Conservation (phyloP, 2,888 invertebrate genomes). For the Agrotis puta region DNA sequence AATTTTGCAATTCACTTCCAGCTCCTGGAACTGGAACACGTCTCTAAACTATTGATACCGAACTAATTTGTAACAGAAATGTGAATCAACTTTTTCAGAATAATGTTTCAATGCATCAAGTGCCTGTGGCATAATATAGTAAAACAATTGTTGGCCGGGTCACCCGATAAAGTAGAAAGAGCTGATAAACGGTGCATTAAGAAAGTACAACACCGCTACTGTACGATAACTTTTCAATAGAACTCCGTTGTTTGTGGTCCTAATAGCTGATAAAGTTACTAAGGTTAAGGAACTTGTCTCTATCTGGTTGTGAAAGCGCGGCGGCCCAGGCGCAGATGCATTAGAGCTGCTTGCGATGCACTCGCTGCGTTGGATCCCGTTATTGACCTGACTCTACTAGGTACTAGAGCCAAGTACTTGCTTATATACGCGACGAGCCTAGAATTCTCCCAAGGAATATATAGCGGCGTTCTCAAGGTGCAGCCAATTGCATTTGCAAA, state of each 20-base stretch:
- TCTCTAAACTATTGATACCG: slow-evolving; percentile 7
- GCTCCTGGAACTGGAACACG: slow-evolving; percentile 34
- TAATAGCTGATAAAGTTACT: slow-evolving; percentile 77
- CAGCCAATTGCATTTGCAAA: slow-evolving; percentile 53
- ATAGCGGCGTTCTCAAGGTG: slow-evolving; percentile 56
- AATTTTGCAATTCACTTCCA: slow-evolving; percentile 31
- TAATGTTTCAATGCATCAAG: slow-evolving; percentile 70
- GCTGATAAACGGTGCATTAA: slow-evolving; percentile 84
- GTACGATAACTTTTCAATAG: slow-evolving; percentile 74
- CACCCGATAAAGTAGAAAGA: slow-evolving; percentile 83
- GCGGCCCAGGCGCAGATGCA: slow-evolving; percentile 80
- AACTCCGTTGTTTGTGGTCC: slow-evolving; percentile 70
- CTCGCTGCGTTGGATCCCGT: slow-evolving; percentile 81
- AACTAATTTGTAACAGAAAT: slow-evolving; percentile 17
- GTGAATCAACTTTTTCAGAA: slow-evolving; percentile 69
- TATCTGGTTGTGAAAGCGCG: slow-evolving; percentile 72
- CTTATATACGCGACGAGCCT: slow-evolving; percentile 62
- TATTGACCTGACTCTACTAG: slow-evolving; percentile 80
- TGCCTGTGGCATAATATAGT: slow-evolving; percentile 70
- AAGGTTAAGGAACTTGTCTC: slow-evolving; percentile 75
- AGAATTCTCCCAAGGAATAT: slow-evolving; percentile 60
- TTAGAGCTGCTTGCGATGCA: slow-evolving; percentile 82
- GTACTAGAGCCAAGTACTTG: slow-evolving; percentile 60
- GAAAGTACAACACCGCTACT: slow-evolving; percentile 76
- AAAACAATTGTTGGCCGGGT: slow-evolving; percentile 80